Evolutionary conservation across 2,797 vertebrate genomes (phyloP), one percentile per base, ranked within the genome.

Genomic region (Oryzias dopingdopingensis): DNA sequence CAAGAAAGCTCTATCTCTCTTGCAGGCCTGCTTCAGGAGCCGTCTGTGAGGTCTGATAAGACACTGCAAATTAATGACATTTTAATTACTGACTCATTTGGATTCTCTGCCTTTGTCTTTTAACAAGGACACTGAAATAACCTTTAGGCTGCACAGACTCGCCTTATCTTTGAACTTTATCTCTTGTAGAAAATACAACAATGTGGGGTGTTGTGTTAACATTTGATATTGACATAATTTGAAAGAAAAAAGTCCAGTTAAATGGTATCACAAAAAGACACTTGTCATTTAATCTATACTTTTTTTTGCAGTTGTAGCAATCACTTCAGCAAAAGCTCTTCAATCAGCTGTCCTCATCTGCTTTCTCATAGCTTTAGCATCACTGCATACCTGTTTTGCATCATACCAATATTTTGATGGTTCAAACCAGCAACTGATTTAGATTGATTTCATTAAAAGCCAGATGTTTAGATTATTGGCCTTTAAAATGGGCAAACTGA

Each of bases 61-160:
- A 74, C 62, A 62, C 58, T 52, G 71, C 79, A 73, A 74, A 85
- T 85, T 83, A 88, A 90, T 87, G 85, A 83, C 77, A 76, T 88
- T 89, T 90, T 90, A 90, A 92, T 90, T 85, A 88, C 76, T 32
- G 66, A 70, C 65, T 75, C 77, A 76, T 86, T 90, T 77, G 73
- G 67, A 80, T 72, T 76, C 49, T 72, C 60, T 68, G 60, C 53
- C 56, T 82, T 80, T 88, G 80, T 86, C 81, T 80, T 77, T 67
- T 51, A 81, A 79, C 72, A 81, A 80, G 65, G 73, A 54, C 62
- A 72, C 56, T 72, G 50, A 67, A 73, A 76, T 57, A 66, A 79
- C 74, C 74, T 79, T 66, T 62, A 63, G 80, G 65, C 55, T 67
- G 52, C 48, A 59, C 14, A 17, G 53, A 26, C 26, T 62, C 48